phyloP scores from a whole-genome alignment of 2,113 vertebrate genomes.

The Dicrurus megarhynchus region DNA sequence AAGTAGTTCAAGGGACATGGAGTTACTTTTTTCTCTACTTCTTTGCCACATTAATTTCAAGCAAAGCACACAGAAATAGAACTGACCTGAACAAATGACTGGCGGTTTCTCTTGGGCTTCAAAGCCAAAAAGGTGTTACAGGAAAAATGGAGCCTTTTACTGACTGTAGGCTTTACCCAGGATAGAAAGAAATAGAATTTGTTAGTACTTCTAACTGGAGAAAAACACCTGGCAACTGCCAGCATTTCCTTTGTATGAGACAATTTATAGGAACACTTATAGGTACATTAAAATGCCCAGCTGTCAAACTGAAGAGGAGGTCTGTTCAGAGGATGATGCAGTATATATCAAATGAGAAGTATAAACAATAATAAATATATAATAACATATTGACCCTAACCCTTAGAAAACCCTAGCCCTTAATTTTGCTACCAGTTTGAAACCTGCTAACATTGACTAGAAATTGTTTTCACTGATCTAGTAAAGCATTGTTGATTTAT shows the following conservation, averaged over 20 bases:
- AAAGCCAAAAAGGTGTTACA: neutral
- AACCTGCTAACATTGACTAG: neutral
- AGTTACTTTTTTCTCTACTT: neutral
- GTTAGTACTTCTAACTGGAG: neutral
- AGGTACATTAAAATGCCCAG: neutral
- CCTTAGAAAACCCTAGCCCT: neutral
- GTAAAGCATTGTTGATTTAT: neutral
- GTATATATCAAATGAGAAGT: neutral
- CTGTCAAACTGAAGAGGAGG: accelerated
- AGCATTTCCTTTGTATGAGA: neutral
- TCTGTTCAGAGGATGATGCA: neutral
- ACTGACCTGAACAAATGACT: neutral
- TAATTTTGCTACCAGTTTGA: neutral
- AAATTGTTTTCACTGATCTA: neutral
- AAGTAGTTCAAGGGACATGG: neutral
- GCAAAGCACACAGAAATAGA: neutral
- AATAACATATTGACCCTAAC: neutral
- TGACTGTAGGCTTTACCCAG: neutral
- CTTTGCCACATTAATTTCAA: neutral
- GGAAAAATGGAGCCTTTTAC: neutral
- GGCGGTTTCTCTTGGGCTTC: neutral
- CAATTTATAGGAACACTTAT: neutral
- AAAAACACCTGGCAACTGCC: neutral
- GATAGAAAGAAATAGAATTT: neutral
- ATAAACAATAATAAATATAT: neutral